Percentiles rank a stretch among this genome's conserved stretches.
These are phyloP conservation scores for Pandemis cinnamomeana DNA, from an alignment of 2,888 invertebrate species.

Conservation along the genomic window DNA sequence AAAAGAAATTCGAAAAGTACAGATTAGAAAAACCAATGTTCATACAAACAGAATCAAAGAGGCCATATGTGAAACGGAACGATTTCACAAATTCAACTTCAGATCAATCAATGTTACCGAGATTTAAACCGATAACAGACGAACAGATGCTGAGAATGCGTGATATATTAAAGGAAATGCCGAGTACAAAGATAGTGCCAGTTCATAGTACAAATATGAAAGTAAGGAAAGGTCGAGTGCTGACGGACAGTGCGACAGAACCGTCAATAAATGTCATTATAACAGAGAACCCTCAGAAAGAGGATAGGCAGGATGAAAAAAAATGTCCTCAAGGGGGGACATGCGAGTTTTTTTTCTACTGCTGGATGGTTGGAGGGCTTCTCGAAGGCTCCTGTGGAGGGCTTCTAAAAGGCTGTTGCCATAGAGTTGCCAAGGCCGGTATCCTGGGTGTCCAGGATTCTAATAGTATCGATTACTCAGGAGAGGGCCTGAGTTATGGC, in stretches of 20 bases:
- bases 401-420: slow-evolving; percentile 94
- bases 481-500: slow-evolving; percentile 87
- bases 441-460: slow-evolving; percentile 86
- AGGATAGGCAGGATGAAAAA: slow-evolving; percentile 74
- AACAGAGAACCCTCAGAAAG: slow-evolving; percentile 46
- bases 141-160: slow-evolving; percentile 73
- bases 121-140: slow-evolving; percentile 77
- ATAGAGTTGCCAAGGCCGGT: slow-evolving; percentile 89
- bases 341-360: slow-evolving; percentile 96
- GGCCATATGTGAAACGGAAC: slow-evolving; percentile 55
- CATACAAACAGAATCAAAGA: slow-evolving; percentile 64
- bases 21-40: slow-evolving; percentile 73
- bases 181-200: slow-evolving; percentile 50
- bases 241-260: slow-evolving; percentile 49
- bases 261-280: slow-evolving; percentile 43
- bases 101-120: slow-evolving; percentile 58
- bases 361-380: slow-evolving; percentile 95
- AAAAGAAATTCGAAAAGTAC: slow-evolving; percentile 54
- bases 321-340: slow-evolving; percentile 89
- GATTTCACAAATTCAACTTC: slow-evolving; percentile 54
- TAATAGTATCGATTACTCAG: slow-evolving; percentile 85
- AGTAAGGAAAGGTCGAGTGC: slow-evolving; percentile 60
- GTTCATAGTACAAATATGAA: slow-evolving; percentile 48
- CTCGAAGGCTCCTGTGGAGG: slow-evolving; percentile 93
- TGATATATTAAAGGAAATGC: slow-evolving; percentile 68